Evolutionary conservation across 53 echinoderm and acorn worm species (phyloP).

Genomic region (Actinopyga echinites): DNA sequence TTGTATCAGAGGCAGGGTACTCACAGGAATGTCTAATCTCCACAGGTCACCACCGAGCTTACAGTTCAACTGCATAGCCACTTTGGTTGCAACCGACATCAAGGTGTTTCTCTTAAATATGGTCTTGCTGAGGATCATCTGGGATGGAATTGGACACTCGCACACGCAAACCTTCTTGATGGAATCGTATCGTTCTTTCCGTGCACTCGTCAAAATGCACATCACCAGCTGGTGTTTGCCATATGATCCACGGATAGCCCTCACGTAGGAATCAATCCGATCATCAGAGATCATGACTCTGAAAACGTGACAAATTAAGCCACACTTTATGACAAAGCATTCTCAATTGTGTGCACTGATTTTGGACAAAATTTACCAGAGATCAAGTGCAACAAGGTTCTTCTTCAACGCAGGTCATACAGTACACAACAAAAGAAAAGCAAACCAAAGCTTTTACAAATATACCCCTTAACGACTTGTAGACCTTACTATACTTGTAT

Average conservation of each 20-base stretch:
- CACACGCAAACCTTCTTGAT: constrained; percentile 88
- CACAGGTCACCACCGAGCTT: constrained; percentile 95
- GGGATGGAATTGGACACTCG: constrained; percentile 75
- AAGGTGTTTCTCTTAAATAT: constrained; percentile 75
- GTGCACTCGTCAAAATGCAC: constrained; percentile 79
- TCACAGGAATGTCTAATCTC: constrained; percentile 82
- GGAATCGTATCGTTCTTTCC: constrained; percentile 93
- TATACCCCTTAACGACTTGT: too few relatives aligned
- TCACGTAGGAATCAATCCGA: constrained; percentile 69
- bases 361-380: too few relatives aligned
- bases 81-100: constrained; percentile 96
- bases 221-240: constrained; percentile 70
- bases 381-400: too few relatives aligned
- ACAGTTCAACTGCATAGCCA: constrained; percentile 96
- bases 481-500: too few relatives aligned
- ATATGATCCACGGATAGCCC: constrained; percentile 56
- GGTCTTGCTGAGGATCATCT: constrained; percentile 71
- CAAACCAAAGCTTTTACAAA: too few relatives aligned
- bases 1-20: neutral
- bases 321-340: too few relatives aligned
- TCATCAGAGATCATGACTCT: constrained; percentile 36
- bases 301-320: too few relatives aligned
- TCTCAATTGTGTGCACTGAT: too few relatives aligned
- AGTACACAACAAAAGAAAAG: too few relatives aligned
- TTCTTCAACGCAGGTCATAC: too few relatives aligned